phyloP scores from a whole-genome alignment of 2,113 vertebrate genomes.

The Strigops habroptila region DNA sequence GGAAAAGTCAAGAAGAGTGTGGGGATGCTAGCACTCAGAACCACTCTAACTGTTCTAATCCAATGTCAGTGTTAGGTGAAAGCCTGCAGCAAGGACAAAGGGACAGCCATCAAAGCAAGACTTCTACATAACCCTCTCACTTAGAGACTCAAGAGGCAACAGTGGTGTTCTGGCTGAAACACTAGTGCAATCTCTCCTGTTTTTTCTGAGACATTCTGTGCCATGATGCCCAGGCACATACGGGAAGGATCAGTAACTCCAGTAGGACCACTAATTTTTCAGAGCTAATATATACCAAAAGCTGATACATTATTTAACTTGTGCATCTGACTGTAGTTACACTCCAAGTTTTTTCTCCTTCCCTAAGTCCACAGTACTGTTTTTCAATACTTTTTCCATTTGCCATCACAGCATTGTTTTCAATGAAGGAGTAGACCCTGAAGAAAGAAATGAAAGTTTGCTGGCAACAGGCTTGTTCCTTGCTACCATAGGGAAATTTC shows the following conservation, averaged over 20 bases:
- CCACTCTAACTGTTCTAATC: not conserved
- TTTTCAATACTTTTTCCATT: not conserved
- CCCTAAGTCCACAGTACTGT: not conserved
- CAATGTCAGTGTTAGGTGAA: not conserved
- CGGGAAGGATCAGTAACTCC: not conserved
- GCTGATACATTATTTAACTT: fast-evolving
- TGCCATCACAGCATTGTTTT: not conserved
- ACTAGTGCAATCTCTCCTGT: not conserved
- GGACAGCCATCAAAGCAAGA: not conserved
- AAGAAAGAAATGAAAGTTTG: not conserved
- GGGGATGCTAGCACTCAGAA: not conserved
- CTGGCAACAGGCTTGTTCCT: not conserved
- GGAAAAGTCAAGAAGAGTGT: not conserved
- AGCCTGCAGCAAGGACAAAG: not conserved
- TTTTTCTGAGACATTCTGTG: not conserved
- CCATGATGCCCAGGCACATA: no score
- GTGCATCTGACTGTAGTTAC: not conserved
- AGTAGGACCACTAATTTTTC: not conserved
- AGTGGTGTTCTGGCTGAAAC: not conserved
- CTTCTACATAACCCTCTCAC: not conserved
- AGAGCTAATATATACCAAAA: not conserved
- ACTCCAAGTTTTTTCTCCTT: not conserved
- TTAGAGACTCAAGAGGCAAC: not conserved
- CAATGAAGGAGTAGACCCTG: not conserved
- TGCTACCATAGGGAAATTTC: not conserved